Evolutionary conservation across 2,888 invertebrate species (phyloP).

Genomic region (Pyrrhia umbra): DNA sequence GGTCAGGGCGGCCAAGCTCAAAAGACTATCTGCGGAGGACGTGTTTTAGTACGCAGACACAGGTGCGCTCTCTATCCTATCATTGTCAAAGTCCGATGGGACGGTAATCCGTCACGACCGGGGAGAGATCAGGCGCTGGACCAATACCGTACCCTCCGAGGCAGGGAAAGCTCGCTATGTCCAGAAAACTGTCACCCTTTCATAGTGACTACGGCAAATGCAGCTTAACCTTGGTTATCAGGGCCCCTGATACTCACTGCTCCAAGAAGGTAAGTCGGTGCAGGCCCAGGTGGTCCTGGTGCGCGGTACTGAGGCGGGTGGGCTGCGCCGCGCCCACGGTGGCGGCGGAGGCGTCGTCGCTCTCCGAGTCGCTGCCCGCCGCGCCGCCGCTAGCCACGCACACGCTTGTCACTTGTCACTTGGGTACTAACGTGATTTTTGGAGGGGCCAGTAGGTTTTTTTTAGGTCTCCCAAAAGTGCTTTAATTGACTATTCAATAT

Average conservation of each 20-base stretch:
- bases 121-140: no score
- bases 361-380: constrained; percentile 93
- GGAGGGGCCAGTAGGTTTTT: neutral
- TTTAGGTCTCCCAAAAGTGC: no score
- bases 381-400: constrained; percentile 70
- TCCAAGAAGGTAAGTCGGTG: constrained; percentile 82
- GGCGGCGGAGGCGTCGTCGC: constrained; percentile 91
- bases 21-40: no score
- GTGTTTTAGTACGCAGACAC: no score
- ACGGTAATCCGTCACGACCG: no score
- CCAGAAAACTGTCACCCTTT: no score
- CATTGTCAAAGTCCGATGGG: no score
- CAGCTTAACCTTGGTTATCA: neutral
- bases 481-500: no score
- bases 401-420: constrained; percentile 32
- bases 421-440: constrained; percentile 54
- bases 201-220: neutral
- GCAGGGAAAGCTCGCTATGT: no score
- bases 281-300: constrained; percentile 87
- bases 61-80: no score
- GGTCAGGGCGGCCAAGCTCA: no score
- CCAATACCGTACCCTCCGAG: no score
- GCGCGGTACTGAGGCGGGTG: constrained; percentile 74
- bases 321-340: constrained; percentile 79
- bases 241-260: constrained; percentile 74